Percentiles rank a stretch among this genome's conserved stretches.
Evolutionary conservation across 2,888 invertebrate genomes (phyloP).

Genomic region (Chelonus formosanus): DNA sequence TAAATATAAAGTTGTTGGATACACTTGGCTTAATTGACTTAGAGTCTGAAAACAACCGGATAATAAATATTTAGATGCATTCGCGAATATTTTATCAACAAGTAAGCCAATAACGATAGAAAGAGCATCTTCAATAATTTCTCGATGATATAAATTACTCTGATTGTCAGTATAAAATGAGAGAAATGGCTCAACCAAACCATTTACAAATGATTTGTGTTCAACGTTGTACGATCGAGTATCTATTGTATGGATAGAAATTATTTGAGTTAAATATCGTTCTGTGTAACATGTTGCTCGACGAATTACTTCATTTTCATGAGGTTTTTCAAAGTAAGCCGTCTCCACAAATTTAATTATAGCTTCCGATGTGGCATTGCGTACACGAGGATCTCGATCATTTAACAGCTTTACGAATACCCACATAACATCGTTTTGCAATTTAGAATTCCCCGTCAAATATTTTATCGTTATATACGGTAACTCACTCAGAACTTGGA

Average conservation of each 20-base stretch:
- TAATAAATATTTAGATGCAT: slow-evolving; percentile 75
- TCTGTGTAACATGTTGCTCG: slow-evolving; percentile 65
- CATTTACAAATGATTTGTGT: slow-evolving; percentile 65
- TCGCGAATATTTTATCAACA: slow-evolving; percentile 68
- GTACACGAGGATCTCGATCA: slow-evolving; percentile 81
- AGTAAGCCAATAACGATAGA: slow-evolving; percentile 69
- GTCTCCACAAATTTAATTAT: slow-evolving; percentile 69
- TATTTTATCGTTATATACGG: slow-evolving; percentile 71
- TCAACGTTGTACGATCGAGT: slow-evolving; percentile 39
- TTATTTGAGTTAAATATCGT: slow-evolving; percentile 52
- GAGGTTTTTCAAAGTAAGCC: slow-evolving; percentile 66
- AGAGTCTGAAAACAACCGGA: slow-evolving; percentile 77
- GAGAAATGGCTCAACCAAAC: slow-evolving; percentile 67
- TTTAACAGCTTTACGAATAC: slow-evolving; percentile 74
- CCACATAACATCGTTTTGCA: slow-evolving; percentile 71
- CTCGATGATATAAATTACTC: slow-evolving; percentile 43
- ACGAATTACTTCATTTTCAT: slow-evolving; percentile 68
- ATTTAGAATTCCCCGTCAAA: slow-evolving; percentile 66
- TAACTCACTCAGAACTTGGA: slow-evolving; percentile 71
- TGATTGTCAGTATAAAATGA: slow-evolving; percentile 50
- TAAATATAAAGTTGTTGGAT: slow-evolving; percentile 74
- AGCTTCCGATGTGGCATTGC: slow-evolving; percentile 75
- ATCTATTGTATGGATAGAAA: slow-evolving; percentile 42
- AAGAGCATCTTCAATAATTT: slow-evolving; percentile 66
- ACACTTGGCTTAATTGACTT: slow-evolving; percentile 72